Evolutionary conservation across 1,140 invertebrate genomes (phyloP).

Genomic region (Heterodera schachtii): DNA sequence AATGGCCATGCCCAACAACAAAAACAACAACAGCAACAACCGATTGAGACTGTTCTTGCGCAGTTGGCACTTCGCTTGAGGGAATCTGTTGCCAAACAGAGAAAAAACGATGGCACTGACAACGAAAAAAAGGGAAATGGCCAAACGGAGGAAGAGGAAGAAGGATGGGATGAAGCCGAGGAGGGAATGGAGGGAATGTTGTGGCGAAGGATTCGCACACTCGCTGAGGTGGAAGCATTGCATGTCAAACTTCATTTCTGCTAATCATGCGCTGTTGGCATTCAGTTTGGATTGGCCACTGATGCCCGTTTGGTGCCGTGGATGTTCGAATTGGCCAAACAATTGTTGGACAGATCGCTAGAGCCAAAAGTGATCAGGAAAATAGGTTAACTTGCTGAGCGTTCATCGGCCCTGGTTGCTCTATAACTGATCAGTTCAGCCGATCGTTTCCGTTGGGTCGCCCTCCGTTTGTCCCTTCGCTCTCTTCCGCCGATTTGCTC

Average conservation of each 20-base stretch:
- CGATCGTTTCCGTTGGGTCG: conserved; percentile 4
- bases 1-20: not conserved
- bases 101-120: not conserved
- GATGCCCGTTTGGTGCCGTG: not conserved
- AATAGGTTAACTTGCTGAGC: not conserved
- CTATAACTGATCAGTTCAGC: not conserved
- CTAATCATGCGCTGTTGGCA: not conserved
- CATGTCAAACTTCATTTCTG: not conserved
- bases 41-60: not conserved
- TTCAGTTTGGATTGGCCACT: not conserved
- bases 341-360: not conserved
- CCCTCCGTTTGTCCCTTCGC: not conserved
- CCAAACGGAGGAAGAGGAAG: too few species aligned
- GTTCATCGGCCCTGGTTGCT: not conserved
- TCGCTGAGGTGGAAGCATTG: not conserved
- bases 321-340: not conserved
- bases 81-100: not conserved
- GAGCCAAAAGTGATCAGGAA: not conserved
- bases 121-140: not conserved
- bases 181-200: not conserved
- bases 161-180: too few species aligned
- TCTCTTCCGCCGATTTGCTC: conserved; percentile 3
- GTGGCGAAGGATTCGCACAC: not conserved
- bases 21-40: conserved; percentile 6
- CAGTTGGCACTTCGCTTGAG: not conserved